Evolutionary conservation across 1,140 invertebrate genomes (phyloP), one percentile per base, ranked within the genome.

Genomic region (Cylas formicarius): DNA sequence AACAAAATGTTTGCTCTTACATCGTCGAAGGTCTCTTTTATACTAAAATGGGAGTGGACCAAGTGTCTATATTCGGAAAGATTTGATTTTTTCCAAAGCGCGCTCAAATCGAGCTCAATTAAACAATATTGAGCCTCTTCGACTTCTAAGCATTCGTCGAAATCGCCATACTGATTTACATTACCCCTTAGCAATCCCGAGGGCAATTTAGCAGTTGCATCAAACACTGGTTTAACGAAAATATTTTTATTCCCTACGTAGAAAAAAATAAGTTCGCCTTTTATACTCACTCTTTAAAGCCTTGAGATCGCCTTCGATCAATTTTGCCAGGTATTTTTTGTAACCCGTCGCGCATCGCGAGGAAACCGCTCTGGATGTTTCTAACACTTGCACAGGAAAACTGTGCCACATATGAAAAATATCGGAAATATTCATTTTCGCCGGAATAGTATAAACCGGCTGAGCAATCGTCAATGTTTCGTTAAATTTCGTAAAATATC

Each of bases 81-180:
- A n/a, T n/a, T n/a, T 20, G 18, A 35, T 9, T 35, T 22, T 18
- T 41, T 50, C 52, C 47, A 52, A 17, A 50, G 17, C 4, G 38
- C 28, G 21, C 45, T 20, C 16, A 56, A 43, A 37, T 57, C 47
- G n/a, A 78, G 48, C 19, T 68, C 69, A 0, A 71, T 69, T 13
- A 78, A 60, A 55, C 76, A 79, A 59, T 78, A 78, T 51, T 75
- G 70, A 4, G 74, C 75, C 3, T 45, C 18, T 14, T 52, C 17
- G 21, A 46, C n/a, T 63, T 26, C 65, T 63, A 79, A 51, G 56
- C 78, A 79, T 48, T 77, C 69, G 61, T 79, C 75, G 49, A 75
- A 78, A 59, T 80, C 76, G 2, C 78, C 77, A 21, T 72, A 74
- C 53, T 79, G 77, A 50, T 78, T 77, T 0, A 72, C 66, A 54